phyloP scores from a whole-genome alignment of 2,888 invertebrate species.

The Dorcus parallelipipedus region DNA sequence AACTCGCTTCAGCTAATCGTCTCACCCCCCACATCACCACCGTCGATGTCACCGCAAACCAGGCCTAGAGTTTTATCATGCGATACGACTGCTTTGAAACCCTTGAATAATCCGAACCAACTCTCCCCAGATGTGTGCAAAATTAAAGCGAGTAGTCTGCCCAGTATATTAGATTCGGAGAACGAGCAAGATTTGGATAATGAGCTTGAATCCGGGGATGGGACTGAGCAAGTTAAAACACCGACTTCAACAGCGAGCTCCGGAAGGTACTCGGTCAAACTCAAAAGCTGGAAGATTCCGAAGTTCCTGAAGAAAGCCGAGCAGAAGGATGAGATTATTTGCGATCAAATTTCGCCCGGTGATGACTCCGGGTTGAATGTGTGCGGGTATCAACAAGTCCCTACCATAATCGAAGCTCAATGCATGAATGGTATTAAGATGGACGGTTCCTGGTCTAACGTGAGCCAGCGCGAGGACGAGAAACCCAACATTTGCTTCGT shows the following conservation, averaged over 20 bases:
- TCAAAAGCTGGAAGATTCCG: constrained; percentile 68
- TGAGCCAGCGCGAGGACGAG: constrained; percentile 23
- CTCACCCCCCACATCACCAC: constrained; percentile 55
- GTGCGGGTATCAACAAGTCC: constrained; percentile 60
- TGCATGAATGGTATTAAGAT: constrained; percentile 14
- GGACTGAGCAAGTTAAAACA: constrained; percentile 59
- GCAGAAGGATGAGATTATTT: constrained; percentile 36
- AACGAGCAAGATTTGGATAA: constrained; percentile 58
- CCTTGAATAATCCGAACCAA: constrained; percentile 50
- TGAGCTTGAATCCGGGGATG: constrained; percentile 43
- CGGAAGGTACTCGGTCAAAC: constrained; percentile 52
- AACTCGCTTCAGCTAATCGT: constrained; percentile 58
- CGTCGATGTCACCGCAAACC: constrained; percentile 41
- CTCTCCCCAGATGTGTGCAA: constrained; percentile 60
- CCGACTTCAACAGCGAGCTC: constrained; percentile 65
- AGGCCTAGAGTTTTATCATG: constrained; percentile 46
- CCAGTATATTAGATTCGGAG: constrained; percentile 78
- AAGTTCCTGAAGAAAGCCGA: constrained; percentile 64
- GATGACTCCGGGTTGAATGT: constrained; percentile 22
- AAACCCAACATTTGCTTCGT: constrained; percentile 25
- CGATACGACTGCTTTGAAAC: constrained; percentile 40
- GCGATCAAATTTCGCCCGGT: constrained; percentile 35
- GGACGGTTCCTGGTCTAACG: constrained; percentile 14
- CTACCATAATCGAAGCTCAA: constrained; percentile 49
- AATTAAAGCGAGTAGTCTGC: constrained; percentile 74